Conservation (phyloP, 2,888 invertebrate genomes). For the Drosophila parthenogenetica region DNA sequence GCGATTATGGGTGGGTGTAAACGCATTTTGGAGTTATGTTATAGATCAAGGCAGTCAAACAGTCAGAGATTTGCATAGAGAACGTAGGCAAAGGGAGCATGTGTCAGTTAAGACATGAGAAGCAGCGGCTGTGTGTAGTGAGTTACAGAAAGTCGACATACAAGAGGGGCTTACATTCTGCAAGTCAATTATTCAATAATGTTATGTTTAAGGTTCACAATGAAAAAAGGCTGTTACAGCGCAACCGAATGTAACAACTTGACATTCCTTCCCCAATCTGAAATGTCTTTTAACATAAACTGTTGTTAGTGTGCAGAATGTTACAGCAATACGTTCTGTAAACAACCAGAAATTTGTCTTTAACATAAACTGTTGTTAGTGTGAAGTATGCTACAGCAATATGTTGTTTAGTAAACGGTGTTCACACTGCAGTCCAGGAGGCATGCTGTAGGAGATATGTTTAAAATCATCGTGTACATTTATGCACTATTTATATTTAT, state of each 20-base stretch:
- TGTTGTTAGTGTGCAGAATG: background rate
- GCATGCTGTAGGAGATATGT: no score
- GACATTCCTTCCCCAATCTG: background rate
- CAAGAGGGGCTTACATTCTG: conserved; percentile 1
- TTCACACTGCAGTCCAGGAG: no score
- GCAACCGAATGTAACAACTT: background rate
- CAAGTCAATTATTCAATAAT: background rate
- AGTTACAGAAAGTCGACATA: background rate
- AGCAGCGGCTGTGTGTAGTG: background rate
- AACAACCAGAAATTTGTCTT: no score
- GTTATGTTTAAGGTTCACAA: background rate
- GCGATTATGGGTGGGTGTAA: conserved; percentile 34
- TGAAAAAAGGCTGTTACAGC: background rate
- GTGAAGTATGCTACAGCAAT: background rate
- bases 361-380: background rate
- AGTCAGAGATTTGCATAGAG: conserved; percentile 19
- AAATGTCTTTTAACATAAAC: background rate
- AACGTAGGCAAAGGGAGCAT: background rate
- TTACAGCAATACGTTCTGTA: no score
- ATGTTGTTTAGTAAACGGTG: no score
- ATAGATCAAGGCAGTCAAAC: conserved; percentile 62
- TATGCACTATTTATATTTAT: no score
- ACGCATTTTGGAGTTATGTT: conserved; percentile 48
- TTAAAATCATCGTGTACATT: no score
- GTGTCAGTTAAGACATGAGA: conserved; percentile 2